Evolutionary conservation across 2,888 invertebrate genomes (phyloP), one percentile per base, ranked within the genome.

Genomic region (Sminthurinus aureus): DNA sequence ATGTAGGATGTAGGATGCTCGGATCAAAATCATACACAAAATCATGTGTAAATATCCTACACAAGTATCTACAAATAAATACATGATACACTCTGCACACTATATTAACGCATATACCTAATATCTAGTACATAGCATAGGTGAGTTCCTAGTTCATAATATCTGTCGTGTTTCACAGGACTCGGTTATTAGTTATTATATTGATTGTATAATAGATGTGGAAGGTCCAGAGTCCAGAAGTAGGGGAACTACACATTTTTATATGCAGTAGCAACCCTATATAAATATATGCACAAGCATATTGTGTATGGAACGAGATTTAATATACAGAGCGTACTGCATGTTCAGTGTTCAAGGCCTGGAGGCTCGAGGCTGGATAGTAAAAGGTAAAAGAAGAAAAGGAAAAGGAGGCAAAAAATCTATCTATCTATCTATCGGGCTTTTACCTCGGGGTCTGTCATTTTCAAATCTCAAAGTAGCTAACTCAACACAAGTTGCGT

Each of bases 401-500:
- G 71, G 24, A 24, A 71, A 24, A 26, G 12, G 13, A 24, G 24
- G 15, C 22, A 15, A 74, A 81, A 67, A 73, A 74, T 74, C 74
- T 18, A 73, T 38, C 38, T 38, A 38, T 38, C 38, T 38, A 38
- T 74, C 74, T 18, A 73, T 74, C 74, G 79, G 79, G 58, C 66
- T 74, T 81, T 81, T 20, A 81, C 81, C 81, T 52, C 75, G 74
- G 81, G 81, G 74, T 74, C 58, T 52, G n/a, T 81, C 73, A 67
- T 58, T 79, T 64, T 79, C 79, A 69, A 24, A n/a, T 20, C 18
- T 20, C 20, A 58, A 58, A 13, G 13, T 58, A 18, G 58, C 58
- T 9, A 38, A 38, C 38, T 38, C 38, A 38, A 38, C 38, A 38
- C 38, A 38, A 38, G 38, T 38, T 38, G 38, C 38, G 38, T 38